Percentiles rank a stretch among this genome's conserved stretches.
phyloP scores from a whole-genome alignment of 2,113 vertebrate species.

The Okapia johnstoni region DNA sequence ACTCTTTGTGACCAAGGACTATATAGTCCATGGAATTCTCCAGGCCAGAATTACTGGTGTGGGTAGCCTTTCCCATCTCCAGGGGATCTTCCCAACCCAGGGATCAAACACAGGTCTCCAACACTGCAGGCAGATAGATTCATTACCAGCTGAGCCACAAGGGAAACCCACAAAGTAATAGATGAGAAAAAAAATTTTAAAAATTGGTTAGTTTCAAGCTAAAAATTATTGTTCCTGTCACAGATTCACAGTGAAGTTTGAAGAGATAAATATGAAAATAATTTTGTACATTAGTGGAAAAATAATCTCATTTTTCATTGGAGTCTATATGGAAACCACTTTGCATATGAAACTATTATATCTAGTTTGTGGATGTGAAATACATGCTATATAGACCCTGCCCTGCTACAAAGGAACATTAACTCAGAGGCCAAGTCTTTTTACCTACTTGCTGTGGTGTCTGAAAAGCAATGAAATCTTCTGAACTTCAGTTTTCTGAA shows the following conservation, averaged over 20 bases:
- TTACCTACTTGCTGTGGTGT: background rate
- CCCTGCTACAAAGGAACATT: accelerated
- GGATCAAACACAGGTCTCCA: background rate
- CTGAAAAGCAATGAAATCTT: too few species aligned
- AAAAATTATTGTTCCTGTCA: background rate
- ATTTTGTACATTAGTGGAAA: background rate
- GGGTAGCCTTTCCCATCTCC: background rate
- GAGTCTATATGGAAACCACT: background rate
- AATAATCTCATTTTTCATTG: background rate
- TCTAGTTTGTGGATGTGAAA: background rate
- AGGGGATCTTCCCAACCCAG: background rate
- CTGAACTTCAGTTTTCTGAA: background rate
- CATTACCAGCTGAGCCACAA: background rate
- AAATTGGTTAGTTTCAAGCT: background rate
- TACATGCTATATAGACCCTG: too few species aligned
- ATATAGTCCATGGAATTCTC: background rate
- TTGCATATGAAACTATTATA: background rate
- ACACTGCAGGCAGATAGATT: background rate
- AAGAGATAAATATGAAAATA: background rate
- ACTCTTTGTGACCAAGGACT: background rate
- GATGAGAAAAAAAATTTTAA: background rate
- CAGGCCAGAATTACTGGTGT: background rate
- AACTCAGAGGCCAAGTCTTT: background rate
- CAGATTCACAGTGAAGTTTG: background rate
- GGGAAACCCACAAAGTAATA: background rate